Base-by-base conservation (phyloP, 92 coral and sea anemone genomes). In the Isaurus tuberculatus region DNA sequence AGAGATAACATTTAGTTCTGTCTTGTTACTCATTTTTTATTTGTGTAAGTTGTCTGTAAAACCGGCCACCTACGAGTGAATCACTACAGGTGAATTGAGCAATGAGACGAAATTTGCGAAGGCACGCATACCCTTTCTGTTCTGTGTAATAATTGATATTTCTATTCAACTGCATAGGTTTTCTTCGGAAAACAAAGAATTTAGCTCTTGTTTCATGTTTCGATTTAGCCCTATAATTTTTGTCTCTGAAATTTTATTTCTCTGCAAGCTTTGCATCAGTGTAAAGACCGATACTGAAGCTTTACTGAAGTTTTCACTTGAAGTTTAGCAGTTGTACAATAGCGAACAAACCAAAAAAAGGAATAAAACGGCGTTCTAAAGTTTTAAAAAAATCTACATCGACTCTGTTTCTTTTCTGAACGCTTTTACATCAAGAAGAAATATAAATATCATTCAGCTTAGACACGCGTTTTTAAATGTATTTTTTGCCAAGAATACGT, bases 1-100 rank as follows among this genome's bases (percentile, higher is more conserved):
- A 29, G 78, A 72, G 78, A 72, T 72, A 72, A 72, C 78, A 34
- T 43, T 72, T 26, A 40, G 7, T 72, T 26, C 78, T 14, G 60
- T 23, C 25, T 43, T 72, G 78, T 43, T 28, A 71, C 58, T 71
- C 34, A 3, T 3, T 72, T 40, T 7, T 40, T 40, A 14, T 72
- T 25, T 72, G 60, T 43, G 34, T 27, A 40, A 6, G 78, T 28
- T 43, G 78, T 40, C 26, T 43, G 23, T 28, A 11, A 40, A 26
- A n/a, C 25, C 75, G 6, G 20, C 20, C 8, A 8, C 17, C 11
- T 0, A 40, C 42, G 11, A 40, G 46, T 40, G n/a, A 19, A 27
- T 16, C 25, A 36, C 19, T 28, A n/a, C n/a, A 19, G 20, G 61
- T 53, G 32, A 31, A 57, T 30, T 17, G 23, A 37, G 63, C 79